These are phyloP conservation scores for Enhydra lutris DNA, from an alignment of 2,113 vertebrate species.

Conservation along the genomic window DNA sequence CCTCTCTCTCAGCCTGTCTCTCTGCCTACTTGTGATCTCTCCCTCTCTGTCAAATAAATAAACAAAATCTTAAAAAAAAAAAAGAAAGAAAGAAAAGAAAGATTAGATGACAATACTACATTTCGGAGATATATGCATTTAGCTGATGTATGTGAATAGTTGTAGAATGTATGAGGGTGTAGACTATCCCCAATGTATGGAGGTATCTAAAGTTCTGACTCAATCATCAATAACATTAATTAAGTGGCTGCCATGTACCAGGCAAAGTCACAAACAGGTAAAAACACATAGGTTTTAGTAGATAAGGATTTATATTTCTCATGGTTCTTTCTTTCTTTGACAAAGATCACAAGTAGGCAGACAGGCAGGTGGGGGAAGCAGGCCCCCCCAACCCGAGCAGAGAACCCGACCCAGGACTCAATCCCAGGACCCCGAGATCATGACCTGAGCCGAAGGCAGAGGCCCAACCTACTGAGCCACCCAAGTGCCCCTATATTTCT, in stretches of 20 bases:
- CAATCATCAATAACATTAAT: neutral
- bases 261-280: neutral
- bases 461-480: too few species aligned
- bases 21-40: too few species aligned
- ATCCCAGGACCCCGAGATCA: too few species aligned
- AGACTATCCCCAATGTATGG: neutral
- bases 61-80: too few species aligned
- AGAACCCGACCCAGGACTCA: too few species aligned
- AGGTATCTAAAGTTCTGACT: neutral
- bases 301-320: neutral
- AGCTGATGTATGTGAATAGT: neutral
- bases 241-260: neutral
- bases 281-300: neutral
- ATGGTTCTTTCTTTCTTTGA: neutral
- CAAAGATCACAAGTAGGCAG: too few species aligned
- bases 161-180: neutral
- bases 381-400: fast-evolving
- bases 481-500: neutral
- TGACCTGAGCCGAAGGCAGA: too few species aligned
- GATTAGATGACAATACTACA: neutral
- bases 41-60: too few species aligned
- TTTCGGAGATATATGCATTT: neutral
- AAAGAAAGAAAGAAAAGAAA: neutral
- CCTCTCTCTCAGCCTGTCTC: too few species aligned
- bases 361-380: too few species aligned